Evolutionary conservation across 2,113 vertebrate species (phyloP).

Genomic region (Camelus dromedarius): DNA sequence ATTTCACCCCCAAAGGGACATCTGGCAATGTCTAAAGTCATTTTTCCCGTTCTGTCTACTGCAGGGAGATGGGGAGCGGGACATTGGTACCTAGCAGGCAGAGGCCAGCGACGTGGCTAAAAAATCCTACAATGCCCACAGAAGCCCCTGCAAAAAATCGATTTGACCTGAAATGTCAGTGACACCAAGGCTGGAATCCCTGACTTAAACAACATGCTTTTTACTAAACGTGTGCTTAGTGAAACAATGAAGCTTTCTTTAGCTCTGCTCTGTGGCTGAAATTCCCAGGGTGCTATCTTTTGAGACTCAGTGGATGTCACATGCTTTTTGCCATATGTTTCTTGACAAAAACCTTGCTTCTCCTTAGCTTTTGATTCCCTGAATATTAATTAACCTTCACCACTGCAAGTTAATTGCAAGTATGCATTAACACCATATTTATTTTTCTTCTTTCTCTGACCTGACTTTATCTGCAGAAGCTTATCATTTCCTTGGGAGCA

Average conservation of each 20-base stretch:
- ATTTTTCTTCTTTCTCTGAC: background rate
- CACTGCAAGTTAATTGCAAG: constrained; percentile 41
- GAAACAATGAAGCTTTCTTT: background rate
- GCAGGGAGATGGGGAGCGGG: accelerated
- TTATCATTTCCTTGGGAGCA: background rate
- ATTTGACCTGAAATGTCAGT: background rate
- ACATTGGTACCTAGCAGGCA: background rate
- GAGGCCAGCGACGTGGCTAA: background rate
- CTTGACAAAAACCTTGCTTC: constrained; percentile 60
- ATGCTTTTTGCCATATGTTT: constrained; percentile 64
- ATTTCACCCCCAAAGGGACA: background rate
- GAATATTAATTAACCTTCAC: constrained; percentile 76
- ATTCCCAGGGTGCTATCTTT: background rate
- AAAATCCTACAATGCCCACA: background rate
- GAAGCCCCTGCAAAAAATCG: accelerated
- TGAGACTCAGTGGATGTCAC: background rate
- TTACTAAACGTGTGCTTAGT: background rate
- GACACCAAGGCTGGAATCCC: background rate
- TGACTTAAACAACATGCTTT: background rate
- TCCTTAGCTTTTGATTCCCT: constrained; percentile 70
- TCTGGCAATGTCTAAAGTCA: background rate
- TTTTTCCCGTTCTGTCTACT: background rate
- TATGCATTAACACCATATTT: background rate
- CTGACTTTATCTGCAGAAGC: background rate
- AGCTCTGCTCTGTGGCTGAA: background rate